Conservation (phyloP, 2,888 invertebrate genomes). For the Torymus texanus region DNA sequence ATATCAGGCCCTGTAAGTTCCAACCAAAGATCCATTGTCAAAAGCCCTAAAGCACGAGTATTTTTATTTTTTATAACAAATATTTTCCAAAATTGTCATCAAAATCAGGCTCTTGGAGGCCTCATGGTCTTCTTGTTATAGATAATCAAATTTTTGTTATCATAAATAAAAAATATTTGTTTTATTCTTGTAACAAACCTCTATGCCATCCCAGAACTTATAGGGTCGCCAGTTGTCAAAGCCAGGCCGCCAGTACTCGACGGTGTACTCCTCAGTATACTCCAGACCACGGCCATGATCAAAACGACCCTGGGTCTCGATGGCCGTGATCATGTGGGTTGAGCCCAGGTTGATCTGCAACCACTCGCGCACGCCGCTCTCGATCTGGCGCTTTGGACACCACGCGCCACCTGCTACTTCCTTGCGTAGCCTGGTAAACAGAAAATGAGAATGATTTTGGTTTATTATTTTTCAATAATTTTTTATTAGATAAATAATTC, state of each 20-base stretch:
- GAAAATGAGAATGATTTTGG: too few relatives aligned
- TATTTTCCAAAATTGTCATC: too few relatives aligned
- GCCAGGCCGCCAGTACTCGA: slow-evolving; percentile 83
- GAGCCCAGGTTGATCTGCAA: slow-evolving; percentile 80
- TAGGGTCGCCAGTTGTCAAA: slow-evolving; percentile 81
- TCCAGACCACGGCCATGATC: slow-evolving; percentile 86
- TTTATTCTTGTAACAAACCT: slow-evolving; percentile 74
- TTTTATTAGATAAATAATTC: too few relatives aligned
- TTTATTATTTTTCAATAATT: too few relatives aligned
- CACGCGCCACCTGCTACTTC: slow-evolving; percentile 86
- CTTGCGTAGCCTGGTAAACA: slow-evolving; percentile 78
- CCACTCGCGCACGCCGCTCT: slow-evolving; percentile 81
- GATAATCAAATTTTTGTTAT: too few relatives aligned
- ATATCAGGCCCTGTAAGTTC: too few relatives aligned
- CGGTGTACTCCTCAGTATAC: slow-evolving; percentile 83
- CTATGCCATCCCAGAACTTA: slow-evolving; percentile 80
- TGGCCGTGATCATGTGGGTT: slow-evolving; percentile 81
- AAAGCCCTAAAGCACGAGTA: too few relatives aligned
- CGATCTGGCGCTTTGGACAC: slow-evolving; percentile 84
- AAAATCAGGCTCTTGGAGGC: too few relatives aligned
- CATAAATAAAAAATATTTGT: too few relatives aligned
- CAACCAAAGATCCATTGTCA: too few relatives aligned
- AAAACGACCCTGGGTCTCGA: slow-evolving; percentile 87
- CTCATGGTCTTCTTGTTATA: too few relatives aligned
- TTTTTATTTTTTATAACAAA: too few relatives aligned